Base-by-base conservation (phyloP, 2,797 vertebrate genomes). In the Apodemus agrarius region DNA sequence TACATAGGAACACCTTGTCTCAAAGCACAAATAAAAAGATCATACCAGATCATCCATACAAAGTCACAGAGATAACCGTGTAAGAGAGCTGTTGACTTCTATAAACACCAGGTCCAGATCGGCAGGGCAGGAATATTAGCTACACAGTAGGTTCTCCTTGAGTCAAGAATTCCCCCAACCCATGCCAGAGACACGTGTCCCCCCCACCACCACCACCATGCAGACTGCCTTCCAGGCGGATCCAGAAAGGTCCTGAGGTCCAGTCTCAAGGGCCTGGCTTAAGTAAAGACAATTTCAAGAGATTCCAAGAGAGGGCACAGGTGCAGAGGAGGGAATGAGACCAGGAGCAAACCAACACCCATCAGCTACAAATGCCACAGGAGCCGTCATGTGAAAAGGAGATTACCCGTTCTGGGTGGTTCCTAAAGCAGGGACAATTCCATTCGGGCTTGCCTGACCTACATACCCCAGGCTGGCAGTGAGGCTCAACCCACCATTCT, bases 381-480 rank as follows among this genome's bases (percentile, higher is more conserved):
- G 40, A 34, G 76, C 76, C 57, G 16, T 76, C 95, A 59, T 8
- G 81, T 92, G 90, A 83, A 96, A 82, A 92, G 69, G 80, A 87
- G 72, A 92, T 93, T 86, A 91, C 49, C 46, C 24, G 26, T 52
- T 67, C 75, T 79, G 63, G 31, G 61, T 24, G 72, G 59, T 90
- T 96, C 87, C 88, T 37, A 87, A 22, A 89, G 54, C 74, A 57
- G 83, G 52, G 65, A 81, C 89, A 89, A n/a, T n/a, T 81, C 34
- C 69, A 43, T 24, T 9, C 17, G 9, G 19, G 34, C 12, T 16
- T 86, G 63, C 40, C 83, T 16, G 65, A n/a, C 11, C 31, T 52
- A 69, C 12, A 34, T 24, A 22, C 43, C 63, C 31, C 63, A 85
- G 61, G 63, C 26, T 8, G 69, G 63, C 63, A n/a, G 67, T 85